Evolutionary conservation across 2,888 invertebrate genomes (phyloP), one percentile per base, ranked within the genome.

Genomic region (Galerucella pusilla): DNA sequence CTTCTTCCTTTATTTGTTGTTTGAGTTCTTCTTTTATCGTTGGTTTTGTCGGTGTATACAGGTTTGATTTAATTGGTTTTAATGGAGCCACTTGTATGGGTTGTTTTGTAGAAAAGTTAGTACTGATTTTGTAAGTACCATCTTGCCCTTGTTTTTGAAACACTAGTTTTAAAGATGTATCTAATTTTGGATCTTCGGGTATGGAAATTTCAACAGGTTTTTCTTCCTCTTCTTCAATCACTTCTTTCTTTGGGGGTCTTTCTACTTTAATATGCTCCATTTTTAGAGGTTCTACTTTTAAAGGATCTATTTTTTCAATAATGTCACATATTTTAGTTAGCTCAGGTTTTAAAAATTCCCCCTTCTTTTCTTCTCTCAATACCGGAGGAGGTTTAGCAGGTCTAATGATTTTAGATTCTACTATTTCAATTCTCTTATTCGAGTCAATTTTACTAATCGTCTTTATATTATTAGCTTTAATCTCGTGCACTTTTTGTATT

Each of bases 101-200:
- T 69, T 75, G 78, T 63, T 78, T 80, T 7, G 73, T 59, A 59
- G 63, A 77, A 70, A 81, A 82, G 69, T 83, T 84, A 72, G 84
- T 83, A 76, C 88, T 88, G 9, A 89, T 88, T 81, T 89, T 89
- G 79, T 89, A 89, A 42, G 87, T 85, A 11, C 89, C 89, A 75
- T 89, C 88, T 73, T 88, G 86, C 28, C 86, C 78, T 76, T 89
- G 89, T 77, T 89, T 89, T 74, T 89, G 89, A 75, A 90, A 83
- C 9, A 89, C 87, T 74, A 90, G 85, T 79, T 89, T 90, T 63
- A 89, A 80, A 2, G 89, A 85, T 25, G 85, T 81, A 54, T 83
- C 83, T 10, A 75, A 59, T 71, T 79, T 79, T 16, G 76, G 46
- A 73, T 78, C 78, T 35, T 75, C 75, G 9, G 75, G 69, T 60